phyloP scores from a whole-genome alignment of 2,113 vertebrate species.

The Limnothrissa miodon region DNA sequence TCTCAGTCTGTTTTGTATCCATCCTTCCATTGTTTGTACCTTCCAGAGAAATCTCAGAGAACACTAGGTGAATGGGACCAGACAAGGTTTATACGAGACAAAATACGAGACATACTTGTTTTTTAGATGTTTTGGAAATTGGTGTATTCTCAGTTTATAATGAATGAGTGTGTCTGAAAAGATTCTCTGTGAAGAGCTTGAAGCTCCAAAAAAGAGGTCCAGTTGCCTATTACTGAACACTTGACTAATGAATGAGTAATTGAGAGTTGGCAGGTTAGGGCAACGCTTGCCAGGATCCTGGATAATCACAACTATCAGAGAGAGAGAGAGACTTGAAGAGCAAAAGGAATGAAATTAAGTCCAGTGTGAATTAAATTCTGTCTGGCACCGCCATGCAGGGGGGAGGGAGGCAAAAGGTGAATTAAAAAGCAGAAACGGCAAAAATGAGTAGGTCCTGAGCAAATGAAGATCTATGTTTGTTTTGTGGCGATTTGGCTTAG shows the following conservation, averaged over 20 bases:
- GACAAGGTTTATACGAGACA: too few relatives aligned
- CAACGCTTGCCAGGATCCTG: neutral
- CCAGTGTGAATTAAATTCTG: conserved; percentile 16
- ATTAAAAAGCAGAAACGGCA: conserved; percentile 12
- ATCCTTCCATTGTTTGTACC: too few relatives aligned
- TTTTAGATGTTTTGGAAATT: neutral
- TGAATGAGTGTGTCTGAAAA: too few relatives aligned
- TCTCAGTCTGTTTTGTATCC: too few relatives aligned
- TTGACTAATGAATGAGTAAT: neutral
- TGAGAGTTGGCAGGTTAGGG: neutral
- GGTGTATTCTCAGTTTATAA: neutral
- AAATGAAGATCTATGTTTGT: neutral
- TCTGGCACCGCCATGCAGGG: neutral
- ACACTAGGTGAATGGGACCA: too few relatives aligned
- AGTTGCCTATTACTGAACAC: too few relatives aligned
- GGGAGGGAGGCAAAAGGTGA: conserved; percentile 18
- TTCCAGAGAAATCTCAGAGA: too few relatives aligned
- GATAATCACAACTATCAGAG: neutral
- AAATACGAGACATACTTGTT: neutral
- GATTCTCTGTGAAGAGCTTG: too few relatives aligned
- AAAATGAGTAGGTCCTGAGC: neutral
- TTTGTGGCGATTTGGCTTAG: conserved; percentile 6
- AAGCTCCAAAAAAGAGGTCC: too few relatives aligned
- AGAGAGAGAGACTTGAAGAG: neutral
- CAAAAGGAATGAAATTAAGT: conserved; percentile 8